phyloP scores from a whole-genome alignment of 2,888 invertebrate species.

The Mimas tiliae region DNA sequence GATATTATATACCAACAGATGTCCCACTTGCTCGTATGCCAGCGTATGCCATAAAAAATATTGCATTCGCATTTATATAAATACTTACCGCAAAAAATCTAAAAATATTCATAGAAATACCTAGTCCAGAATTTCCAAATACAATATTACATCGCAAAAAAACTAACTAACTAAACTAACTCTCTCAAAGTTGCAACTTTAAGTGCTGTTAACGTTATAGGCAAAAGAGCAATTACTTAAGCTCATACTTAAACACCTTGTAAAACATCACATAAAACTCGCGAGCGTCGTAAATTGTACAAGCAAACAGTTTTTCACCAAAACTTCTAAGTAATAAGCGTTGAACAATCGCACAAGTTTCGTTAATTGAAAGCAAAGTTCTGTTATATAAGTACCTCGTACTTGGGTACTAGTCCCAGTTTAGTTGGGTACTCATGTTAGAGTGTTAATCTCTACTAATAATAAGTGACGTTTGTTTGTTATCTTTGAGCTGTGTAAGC shows the following conservation, averaged over 20 bases:
- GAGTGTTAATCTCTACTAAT: conserved; percentile 8
- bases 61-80: too few relatives aligned
- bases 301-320: conserved; percentile 12
- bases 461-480: conserved; percentile 3
- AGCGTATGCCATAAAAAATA: too few relatives aligned
- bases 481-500: not conserved
- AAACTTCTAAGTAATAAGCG: conserved; percentile 20
- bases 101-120: too few relatives aligned
- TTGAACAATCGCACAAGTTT: conserved; percentile 16
- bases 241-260: conserved; percentile 21
- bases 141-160: not conserved
- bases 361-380: conserved; percentile 21
- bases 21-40: too few relatives aligned
- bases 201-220: conserved; percentile 12
- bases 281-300: conserved; percentile 2
- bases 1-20: too few relatives aligned
- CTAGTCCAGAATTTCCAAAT: too few relatives aligned
- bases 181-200: not conserved
- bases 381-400: not conserved
- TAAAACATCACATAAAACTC: conserved; percentile 21
- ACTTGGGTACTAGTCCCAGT: not conserved
- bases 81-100: too few relatives aligned
- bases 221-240: conserved; percentile 26
- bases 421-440: not conserved
- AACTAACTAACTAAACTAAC: too few relatives aligned